phyloP scores from a whole-genome alignment of 1,140 invertebrate species.

The Apis florea region DNA sequence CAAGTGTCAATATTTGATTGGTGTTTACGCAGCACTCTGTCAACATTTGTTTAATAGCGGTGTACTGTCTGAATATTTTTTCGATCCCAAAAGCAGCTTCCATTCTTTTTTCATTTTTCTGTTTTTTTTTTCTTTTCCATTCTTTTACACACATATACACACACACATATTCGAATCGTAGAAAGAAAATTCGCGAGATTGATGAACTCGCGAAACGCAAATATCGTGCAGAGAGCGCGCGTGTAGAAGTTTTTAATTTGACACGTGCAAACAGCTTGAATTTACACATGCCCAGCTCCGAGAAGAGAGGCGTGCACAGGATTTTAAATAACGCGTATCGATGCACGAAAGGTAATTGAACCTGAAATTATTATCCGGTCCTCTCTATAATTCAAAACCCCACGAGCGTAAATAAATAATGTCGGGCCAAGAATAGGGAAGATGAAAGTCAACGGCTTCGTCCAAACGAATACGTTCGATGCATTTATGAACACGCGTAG shows the following conservation, averaged over 20 bases:
- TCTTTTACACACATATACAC: neutral
- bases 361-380: conserved; percentile 43
- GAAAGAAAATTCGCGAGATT: conserved; percentile 1
- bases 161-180: neutral
- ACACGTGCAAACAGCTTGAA: conserved; percentile 43
- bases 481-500: neutral
- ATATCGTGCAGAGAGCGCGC: neutral
- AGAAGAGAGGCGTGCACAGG: neutral
- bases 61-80: conserved; percentile 25
- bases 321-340: conserved; percentile 47
- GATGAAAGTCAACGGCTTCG: conserved; percentile 29
- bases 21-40: conserved; percentile 25
- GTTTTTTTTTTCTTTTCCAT: neutral
- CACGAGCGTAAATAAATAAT: conserved; percentile 9
- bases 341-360: conserved; percentile 35
- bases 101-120: neutral
- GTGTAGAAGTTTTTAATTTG: conserved; percentile 29
- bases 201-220: neutral
- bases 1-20: conserved; percentile 17
- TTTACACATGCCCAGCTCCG: conserved; percentile 10
- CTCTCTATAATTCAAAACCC: conserved; percentile 29
- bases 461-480: neutral
- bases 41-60: conserved; percentile 22
- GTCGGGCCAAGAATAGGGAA: conserved; percentile 13
- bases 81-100: neutral